These are phyloP conservation scores for Hucho hucho DNA, from an alignment of 2,113 vertebrate species.

Conservation along the genomic window DNA sequence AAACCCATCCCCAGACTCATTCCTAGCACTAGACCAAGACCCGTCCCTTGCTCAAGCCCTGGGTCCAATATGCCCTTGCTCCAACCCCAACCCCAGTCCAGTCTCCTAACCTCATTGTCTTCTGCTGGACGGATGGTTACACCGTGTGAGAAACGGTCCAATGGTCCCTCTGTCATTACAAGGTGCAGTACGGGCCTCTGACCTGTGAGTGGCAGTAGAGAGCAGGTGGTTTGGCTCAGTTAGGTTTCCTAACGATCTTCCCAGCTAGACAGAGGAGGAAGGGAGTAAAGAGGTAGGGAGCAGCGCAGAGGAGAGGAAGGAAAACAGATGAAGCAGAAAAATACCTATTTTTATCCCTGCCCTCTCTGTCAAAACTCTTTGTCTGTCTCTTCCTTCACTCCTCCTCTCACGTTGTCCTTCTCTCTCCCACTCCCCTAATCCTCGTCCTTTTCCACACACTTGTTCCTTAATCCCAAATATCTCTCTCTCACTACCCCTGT, in stretches of 20 bases:
- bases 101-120: constrained; percentile 48
- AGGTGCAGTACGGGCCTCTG: constrained; percentile 51
- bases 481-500: constrained; percentile 51
- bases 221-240: constrained; percentile 67
- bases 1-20: neutral
- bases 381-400: constrained; percentile 45
- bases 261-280: constrained; percentile 62
- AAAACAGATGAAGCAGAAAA: constrained; percentile 68
- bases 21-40: neutral
- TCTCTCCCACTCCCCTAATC: constrained; percentile 17
- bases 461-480: constrained; percentile 74
- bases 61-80: neutral
- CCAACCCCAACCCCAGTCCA: constrained; percentile 1
- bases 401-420: constrained; percentile 63
- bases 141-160: neutral
- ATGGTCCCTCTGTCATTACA: neutral
- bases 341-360: constrained; percentile 65
- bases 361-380: constrained; percentile 53
- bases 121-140: constrained; percentile 52
- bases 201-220: constrained; percentile 75
- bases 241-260: constrained; percentile 66
- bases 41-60: neutral
- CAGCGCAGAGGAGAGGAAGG: constrained; percentile 60
- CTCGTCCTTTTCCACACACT: constrained; percentile 44
- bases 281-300: constrained; percentile 48